Base-by-base conservation (phyloP, 2,113 vertebrate species). In the Cheilinus undulatus region DNA sequence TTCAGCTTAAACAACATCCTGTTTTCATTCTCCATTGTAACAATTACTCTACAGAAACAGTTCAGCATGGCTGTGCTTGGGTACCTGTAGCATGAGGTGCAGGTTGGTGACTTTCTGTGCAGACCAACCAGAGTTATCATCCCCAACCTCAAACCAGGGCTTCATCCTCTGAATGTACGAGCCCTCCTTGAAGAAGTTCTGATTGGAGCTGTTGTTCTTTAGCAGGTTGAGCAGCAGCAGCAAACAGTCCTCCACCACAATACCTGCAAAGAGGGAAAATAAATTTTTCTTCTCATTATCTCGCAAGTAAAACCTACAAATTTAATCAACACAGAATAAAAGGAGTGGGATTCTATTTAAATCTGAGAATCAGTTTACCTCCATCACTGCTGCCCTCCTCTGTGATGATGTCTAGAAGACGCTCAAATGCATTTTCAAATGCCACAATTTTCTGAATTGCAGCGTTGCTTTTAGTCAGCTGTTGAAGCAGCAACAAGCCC, bases 391-490 rank as follows among this genome's bases (percentile, higher is more conserved):
- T 96, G 49, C 97, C 98, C 72, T 99, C 98, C 68, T 99, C 98
- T 66, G 96, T 95, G 77, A 99, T 96, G 67, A 99, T 97, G 84
- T 99, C 97, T 53, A 99, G 87, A 27, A 99, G 95, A 69, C 97
- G 95, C 75, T 99, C 98, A 88, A 99, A 99, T 27, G 97, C 98
- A 54, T 97, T 99, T 87, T 99, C 98, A 85, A 99, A 99, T 24
- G 98, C 98, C 75, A 99, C 98, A 15, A 99, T 99, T 89, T 99
- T 99, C 94, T 99, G 98, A 89, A 99, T 99, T 80, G 98, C 97
- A 58, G 97, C 97, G 2, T 99, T 99, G 71, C 95, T 95, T 94
- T 97, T 99, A 28, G 97, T 99, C 80, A 99, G 52, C 3, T 99
- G 97, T 79, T 99, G 98, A 30, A 99, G 94, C 84, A 99, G 84